Conservation (phyloP, 92 coral and sea anemone species). For the Epizoanthus fatuus region DNA sequence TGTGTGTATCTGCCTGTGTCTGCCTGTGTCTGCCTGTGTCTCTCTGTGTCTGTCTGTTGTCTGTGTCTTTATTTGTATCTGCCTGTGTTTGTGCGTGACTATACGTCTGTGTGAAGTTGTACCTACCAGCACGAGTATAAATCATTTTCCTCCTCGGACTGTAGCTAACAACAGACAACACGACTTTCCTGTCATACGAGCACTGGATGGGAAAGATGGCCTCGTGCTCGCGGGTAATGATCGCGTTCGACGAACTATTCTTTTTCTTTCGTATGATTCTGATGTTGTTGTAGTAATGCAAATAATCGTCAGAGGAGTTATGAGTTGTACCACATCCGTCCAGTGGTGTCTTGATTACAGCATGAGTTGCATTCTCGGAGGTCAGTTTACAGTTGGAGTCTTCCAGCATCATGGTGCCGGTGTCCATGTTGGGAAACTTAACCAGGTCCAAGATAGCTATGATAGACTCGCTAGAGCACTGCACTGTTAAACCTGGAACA, state of each 20-base stretch:
- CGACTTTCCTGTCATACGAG: slow-evolving; percentile 67
- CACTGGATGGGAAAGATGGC: slow-evolving; percentile 81
- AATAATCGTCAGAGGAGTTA: slow-evolving; percentile 63
- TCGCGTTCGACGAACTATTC: not conserved
- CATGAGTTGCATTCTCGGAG: slow-evolving; percentile 55
- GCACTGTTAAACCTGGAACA: slow-evolving; percentile 40
- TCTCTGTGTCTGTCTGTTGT: too few species aligned
- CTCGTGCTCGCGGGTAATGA: slow-evolving; percentile 76
- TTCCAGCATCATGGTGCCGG: slow-evolving; percentile 37
- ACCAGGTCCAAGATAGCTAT: slow-evolving; percentile 47
- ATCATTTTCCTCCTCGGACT: slow-evolving; percentile 52
- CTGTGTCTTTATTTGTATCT: too few species aligned
- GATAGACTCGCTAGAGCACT: slow-evolving; percentile 52
- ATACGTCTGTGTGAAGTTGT: not conserved
- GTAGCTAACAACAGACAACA: slow-evolving; percentile 66
- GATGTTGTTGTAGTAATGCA: slow-evolving; percentile 60
- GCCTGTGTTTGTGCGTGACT: too few species aligned
- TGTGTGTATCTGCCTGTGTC: too few species aligned
- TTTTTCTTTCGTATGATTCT: slow-evolving; percentile 21
- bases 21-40: too few species aligned
- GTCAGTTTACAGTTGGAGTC: slow-evolving; percentile 57
- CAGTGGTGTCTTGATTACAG: slow-evolving; percentile 63
- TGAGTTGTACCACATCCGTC: slow-evolving; percentile 68
- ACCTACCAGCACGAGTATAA: slow-evolving; percentile 72
- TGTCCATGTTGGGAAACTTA: slow-evolving; percentile 37